Base-by-base conservation (phyloP, 37 sponge, comb jelly and placozoan species). In the Mnemiopsis leidyi region DNA sequence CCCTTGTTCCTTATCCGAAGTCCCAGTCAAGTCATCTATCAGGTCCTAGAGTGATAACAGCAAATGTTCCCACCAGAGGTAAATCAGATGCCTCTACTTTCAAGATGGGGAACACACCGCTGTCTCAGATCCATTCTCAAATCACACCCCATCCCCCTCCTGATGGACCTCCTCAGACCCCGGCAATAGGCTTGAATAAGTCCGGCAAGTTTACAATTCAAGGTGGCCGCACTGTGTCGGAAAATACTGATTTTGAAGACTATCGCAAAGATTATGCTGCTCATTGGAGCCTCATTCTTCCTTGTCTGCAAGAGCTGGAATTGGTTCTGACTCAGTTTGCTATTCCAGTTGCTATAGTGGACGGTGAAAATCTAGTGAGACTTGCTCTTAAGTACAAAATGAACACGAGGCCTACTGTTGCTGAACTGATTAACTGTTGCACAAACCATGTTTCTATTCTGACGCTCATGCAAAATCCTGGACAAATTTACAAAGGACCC, bases 301-400 rank as follows among this genome's bases (percentile, higher is more conserved):
- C 94, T 28, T 69, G 95, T 83, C 37, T 97, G 79, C 68, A 92
- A 26, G 90, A 76, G 37, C 61, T 96, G 31, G 95, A 94, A 85
- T 33, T 36, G 38, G 67, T 98, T 32, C 92, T 94, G 29, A 38
- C 75, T 36, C 24, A 94, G 32, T 97, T 93, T 93, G 96, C 95
- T 31, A 88, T 98, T 0, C 95, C 97, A 13, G 40, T 95, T 23
- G 94, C 94, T 2, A 69, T 95, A 0, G 75, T 98, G 38, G 79
- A 95, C 68, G 93, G 95, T 24, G 69, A 93, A 20, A 95, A 94
- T 32, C 67, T 96, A 32, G 36, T 76, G 1, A 38, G 71, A 18
- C 92, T 98, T 36, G 93, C 97, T 92, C 1, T 38, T 23, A 93
- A 95, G 2, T 95, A 94, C 83, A 95, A 94, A 38, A 92, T 98